Evolutionary conservation across 2,888 invertebrate genomes (phyloP).

Genomic region (Alcis repandata): DNA sequence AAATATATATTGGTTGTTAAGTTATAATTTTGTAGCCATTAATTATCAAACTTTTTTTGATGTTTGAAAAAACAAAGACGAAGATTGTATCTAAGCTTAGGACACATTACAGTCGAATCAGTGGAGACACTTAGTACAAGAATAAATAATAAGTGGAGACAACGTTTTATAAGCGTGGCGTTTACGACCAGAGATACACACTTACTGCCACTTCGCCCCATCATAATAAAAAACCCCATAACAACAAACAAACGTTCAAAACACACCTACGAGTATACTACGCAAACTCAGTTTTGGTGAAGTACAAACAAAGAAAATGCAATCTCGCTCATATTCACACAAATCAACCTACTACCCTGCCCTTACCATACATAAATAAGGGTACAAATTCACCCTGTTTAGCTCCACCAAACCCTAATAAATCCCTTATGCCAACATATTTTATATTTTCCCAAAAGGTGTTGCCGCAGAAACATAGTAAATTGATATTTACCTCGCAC

Average conservation of each 20-base stretch:
- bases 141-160: too few species aligned
- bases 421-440: slow-evolving; percentile 56
- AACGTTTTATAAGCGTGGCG: background rate
- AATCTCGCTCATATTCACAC: slow-evolving; percentile 35
- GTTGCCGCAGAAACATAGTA: slow-evolving; percentile 55
- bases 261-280: too few species aligned
- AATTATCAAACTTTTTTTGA: too few species aligned
- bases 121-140: too few species aligned
- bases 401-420: slow-evolving; percentile 45
- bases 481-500: slow-evolving; percentile 67
- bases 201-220: background rate
- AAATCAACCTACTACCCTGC: slow-evolving; percentile 45
- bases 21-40: too few species aligned
- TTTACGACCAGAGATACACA: background rate
- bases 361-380: slow-evolving; percentile 49
- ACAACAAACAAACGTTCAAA: background rate
- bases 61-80: too few species aligned
- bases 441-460: slow-evolving; percentile 63
- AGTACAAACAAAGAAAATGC: slow-evolving; percentile 39
- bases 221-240: background rate
- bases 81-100: too few species aligned
- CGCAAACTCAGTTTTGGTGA: too few species aligned
- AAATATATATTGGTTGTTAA: too few species aligned
- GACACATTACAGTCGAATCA: too few species aligned
- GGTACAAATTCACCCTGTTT: slow-evolving; percentile 43